A percentile compares a stretch with the other conserved stretches of the same genome.
Evolutionary conservation across 2,888 invertebrate species (phyloP).

Genomic region (Colostygia pectinataria): DNA sequence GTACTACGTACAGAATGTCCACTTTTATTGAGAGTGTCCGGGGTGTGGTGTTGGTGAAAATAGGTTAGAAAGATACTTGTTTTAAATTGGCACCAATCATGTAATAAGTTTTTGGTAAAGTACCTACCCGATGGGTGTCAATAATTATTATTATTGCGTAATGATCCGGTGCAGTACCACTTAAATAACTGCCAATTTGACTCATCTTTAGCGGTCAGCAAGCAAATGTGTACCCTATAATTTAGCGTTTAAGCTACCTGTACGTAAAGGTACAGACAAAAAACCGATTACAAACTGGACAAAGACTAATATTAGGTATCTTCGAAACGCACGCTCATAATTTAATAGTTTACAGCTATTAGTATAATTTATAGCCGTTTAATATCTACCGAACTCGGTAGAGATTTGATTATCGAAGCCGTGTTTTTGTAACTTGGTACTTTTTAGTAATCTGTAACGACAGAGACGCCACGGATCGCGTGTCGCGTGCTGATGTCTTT

Average conservation of each 20-base stretch:
- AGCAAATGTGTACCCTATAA: slow-evolving; percentile 39
- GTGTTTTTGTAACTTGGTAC: slow-evolving; percentile 21
- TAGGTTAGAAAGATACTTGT: too few species aligned
- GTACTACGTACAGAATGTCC: too few species aligned
- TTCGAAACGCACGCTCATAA: slow-evolving; percentile 47
- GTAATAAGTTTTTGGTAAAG: too few species aligned
- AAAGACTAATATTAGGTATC: slow-evolving; percentile 34
- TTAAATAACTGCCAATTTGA: slow-evolving; percentile 46
- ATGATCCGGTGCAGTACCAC: slow-evolving; percentile 39
- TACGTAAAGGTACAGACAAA: slow-evolving; percentile 36
- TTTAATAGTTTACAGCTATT: slow-evolving; percentile 74
- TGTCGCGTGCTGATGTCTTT: slow-evolving; percentile 78
- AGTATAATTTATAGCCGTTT: slow-evolving; percentile 81
- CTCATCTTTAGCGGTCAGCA: slow-evolving; percentile 52
- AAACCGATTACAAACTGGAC: slow-evolving; percentile 32
- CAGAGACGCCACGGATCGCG: slow-evolving; percentile 66
- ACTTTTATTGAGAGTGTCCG: too few species aligned
- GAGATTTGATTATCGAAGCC: slow-evolving; percentile 77
- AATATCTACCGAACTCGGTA: slow-evolving; percentile 67
- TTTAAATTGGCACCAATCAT: too few species aligned
- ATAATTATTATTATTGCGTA: too few species aligned
- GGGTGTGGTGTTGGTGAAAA: too few species aligned
- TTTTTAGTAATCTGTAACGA: slow-evolving; percentile 21
- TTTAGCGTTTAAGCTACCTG: slow-evolving; percentile 36
- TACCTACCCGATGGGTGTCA: too few species aligned